Conservation (phyloP, 2,888 invertebrate genomes). For the Schizotus pectinicornis region DNA sequence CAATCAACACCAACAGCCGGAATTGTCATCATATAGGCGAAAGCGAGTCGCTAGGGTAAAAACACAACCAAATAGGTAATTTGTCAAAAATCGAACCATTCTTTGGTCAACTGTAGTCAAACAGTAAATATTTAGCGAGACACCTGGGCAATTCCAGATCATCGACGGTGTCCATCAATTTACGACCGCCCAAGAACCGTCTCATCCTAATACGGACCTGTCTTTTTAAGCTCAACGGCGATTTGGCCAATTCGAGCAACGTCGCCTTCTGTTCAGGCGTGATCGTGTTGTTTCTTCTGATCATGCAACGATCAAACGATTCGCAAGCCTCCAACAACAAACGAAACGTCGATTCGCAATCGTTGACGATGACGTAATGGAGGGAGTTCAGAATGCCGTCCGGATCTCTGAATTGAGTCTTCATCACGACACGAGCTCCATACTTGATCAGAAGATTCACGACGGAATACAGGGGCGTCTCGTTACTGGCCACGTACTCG, state of each 20-base stretch:
- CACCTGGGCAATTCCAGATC: conserved; percentile 70
- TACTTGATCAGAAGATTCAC: conserved; percentile 74
- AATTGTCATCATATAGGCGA: conserved; percentile 29
- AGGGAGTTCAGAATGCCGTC: conserved; percentile 82
- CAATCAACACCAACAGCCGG: conserved; percentile 33
- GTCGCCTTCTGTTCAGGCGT: conserved; percentile 69
- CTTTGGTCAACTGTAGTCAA: conserved; percentile 65
- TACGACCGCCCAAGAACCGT: conserved; percentile 63
- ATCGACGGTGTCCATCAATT: conserved; percentile 63
- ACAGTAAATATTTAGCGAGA: conserved; percentile 72
- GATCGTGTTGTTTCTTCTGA: conserved; percentile 72
- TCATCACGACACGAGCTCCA: conserved; percentile 82
- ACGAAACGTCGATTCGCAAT: conserved; percentile 70
- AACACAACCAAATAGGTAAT: not conserved
- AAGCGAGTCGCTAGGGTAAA: conserved; percentile 24
- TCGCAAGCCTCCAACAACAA: conserved; percentile 76
- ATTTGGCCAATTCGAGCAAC: conserved; percentile 70
- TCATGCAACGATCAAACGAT: conserved; percentile 80
- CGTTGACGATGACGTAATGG: conserved; percentile 67
- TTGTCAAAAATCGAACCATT: conserved; percentile 1
- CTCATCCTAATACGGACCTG: conserved; percentile 57
- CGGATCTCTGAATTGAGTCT: conserved; percentile 83
- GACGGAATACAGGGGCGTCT: conserved; percentile 70
- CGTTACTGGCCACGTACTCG: conserved; percentile 80
- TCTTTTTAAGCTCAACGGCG: conserved; percentile 70